Percentiles rank a stretch among this genome's conserved stretches.
phyloP scores from a whole-genome alignment of 2,797 vertebrate species.

The Amniataba percoides region DNA sequence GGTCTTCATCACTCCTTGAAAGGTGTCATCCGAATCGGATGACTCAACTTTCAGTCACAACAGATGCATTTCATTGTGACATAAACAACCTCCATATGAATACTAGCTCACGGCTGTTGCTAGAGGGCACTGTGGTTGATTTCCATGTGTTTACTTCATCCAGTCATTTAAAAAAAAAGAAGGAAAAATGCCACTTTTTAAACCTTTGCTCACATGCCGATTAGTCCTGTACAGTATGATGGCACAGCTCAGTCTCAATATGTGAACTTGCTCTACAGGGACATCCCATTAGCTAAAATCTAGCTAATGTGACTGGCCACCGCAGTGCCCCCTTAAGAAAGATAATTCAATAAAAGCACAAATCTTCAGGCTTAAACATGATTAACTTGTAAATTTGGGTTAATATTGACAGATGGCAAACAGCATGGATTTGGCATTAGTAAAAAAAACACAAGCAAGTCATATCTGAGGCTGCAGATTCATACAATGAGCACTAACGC shows the following conservation, averaged over 20 bases:
- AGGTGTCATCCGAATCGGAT: constrained; percentile 65
- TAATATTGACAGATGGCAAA: constrained; percentile 9
- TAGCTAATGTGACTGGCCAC: not conserved
- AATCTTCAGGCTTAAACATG: constrained; percentile 8
- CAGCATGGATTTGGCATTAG: not conserved
- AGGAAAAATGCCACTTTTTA: constrained; percentile 43
- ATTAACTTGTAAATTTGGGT: constrained; percentile 2
- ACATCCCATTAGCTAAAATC: not conserved
- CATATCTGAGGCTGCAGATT: constrained; percentile 1
- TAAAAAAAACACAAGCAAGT: constrained; percentile 16
- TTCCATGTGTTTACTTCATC: constrained; percentile 38
- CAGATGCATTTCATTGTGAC: constrained; percentile 70
- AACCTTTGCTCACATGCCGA: constrained; percentile 1
- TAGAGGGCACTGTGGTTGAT: constrained; percentile 43
- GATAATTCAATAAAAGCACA: not conserved
- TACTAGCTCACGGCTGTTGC: constrained; percentile 48
- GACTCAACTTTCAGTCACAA: constrained; percentile 75
- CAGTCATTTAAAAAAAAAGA: constrained; percentile 23
- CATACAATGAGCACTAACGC: not conserved
- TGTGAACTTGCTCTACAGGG: constrained; percentile 22
- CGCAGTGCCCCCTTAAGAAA: not conserved
- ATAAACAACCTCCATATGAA: constrained; percentile 39
- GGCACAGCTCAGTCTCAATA: constrained; percentile 53
- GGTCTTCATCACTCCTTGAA: constrained; percentile 64
- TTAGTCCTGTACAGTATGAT: constrained; percentile 5